phyloP scores from a whole-genome alignment of 2,113 vertebrate species.

The Fulmarus glacialis region DNA sequence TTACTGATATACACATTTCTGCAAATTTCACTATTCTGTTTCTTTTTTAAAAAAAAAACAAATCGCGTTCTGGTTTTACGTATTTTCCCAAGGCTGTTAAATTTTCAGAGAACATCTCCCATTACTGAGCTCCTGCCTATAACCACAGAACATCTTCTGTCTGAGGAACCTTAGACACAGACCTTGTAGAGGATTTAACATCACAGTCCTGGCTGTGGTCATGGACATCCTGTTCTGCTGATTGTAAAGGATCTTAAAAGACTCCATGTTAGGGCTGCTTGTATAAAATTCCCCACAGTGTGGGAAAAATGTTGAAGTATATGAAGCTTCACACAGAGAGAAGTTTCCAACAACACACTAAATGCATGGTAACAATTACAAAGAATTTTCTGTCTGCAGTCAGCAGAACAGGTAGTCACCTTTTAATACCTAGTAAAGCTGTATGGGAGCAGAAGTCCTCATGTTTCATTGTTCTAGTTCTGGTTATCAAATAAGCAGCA shows the following conservation, averaged over 20 bases:
- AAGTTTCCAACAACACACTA: not conserved
- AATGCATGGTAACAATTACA: not conserved
- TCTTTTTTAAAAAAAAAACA: not conserved
- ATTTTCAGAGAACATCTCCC: not conserved
- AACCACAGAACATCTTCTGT: not conserved
- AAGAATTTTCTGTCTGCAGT: not conserved
- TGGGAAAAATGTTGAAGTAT: not conserved
- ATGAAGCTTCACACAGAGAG: not conserved
- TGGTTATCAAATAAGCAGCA: conserved; percentile 25
- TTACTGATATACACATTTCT: not conserved
- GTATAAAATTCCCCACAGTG: not conserved
- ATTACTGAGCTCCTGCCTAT: not conserved
- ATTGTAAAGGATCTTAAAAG: not conserved
- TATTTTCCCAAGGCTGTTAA: not conserved
- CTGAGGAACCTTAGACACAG: not conserved
- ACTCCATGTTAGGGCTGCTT: not conserved
- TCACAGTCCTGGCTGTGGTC: not conserved
- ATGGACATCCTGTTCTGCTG: not conserved
- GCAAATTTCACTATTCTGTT: not conserved
- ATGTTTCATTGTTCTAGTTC: conserved; percentile 18
- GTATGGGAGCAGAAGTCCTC: not conserved
- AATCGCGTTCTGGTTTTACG: not conserved
- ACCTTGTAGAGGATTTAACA: not conserved
- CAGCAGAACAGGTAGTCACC: not conserved
- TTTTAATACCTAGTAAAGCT: not conserved